These are phyloP conservation scores for Salvelinus sp. DNA, from an alignment of 2,113 vertebrate species.

Conservation along the genomic window DNA sequence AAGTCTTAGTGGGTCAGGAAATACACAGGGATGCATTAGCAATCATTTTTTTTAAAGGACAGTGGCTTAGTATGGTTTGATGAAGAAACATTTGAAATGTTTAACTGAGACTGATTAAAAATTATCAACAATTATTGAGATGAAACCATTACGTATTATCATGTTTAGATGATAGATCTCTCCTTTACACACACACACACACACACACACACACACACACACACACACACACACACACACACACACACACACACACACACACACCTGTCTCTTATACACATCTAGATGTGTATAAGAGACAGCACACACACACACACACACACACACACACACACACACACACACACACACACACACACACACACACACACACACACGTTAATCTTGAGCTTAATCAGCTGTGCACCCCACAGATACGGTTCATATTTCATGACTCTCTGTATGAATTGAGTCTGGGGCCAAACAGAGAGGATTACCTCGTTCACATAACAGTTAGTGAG, in stretches of 20 bases:
- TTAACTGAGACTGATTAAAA: too few relatives aligned
- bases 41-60: not conserved
- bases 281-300: too few relatives aligned
- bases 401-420: constrained; percentile 24
- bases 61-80: not conserved
- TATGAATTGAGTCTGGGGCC: constrained; percentile 25
- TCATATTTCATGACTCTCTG: constrained; percentile 37
- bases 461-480: not conserved
- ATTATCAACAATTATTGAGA: too few relatives aligned
- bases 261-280: too few relatives aligned
- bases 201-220: constrained; percentile 5
- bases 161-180: not conserved
- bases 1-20: constrained; percentile 42
- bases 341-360: constrained; percentile 9
- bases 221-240: constrained; percentile 13
- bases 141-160: too few relatives aligned
- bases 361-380: not conserved
- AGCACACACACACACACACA: not conserved
- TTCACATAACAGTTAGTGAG: too few relatives aligned
- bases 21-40: constrained; percentile 2
- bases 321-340: constrained; percentile 9
- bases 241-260: not conserved
- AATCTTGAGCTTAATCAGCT: constrained; percentile 39
- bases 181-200: constrained; percentile 17
- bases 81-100: constrained; percentile 20